Conservation (phyloP, 2,888 invertebrate genomes). For the Trimorus sp. region DNA sequence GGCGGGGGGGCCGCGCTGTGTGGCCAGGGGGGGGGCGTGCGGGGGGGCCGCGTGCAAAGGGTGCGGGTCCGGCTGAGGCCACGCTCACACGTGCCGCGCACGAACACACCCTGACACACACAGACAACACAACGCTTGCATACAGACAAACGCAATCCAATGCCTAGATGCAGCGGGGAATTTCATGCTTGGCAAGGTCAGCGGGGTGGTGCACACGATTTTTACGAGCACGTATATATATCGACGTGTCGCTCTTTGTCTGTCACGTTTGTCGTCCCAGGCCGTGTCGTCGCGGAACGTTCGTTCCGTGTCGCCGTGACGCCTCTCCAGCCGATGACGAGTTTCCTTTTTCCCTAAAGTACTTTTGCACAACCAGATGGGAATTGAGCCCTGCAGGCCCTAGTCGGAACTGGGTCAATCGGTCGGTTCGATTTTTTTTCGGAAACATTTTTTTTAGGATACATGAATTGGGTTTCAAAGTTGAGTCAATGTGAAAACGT, state of each 20-base stretch:
- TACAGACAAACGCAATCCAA: slow-evolving; percentile 25
- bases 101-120: not conserved
- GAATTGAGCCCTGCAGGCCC: no score
- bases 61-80: slow-evolving; percentile 18
- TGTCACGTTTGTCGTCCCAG: no score
- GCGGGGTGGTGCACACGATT: slow-evolving; percentile 45
- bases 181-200: slow-evolving; percentile 55
- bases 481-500: no score
- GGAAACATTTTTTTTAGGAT: no score
- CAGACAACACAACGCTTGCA: no score
- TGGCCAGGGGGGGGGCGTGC: slow-evolving; percentile 8
- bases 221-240: slow-evolving; percentile 17
- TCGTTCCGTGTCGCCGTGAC: slow-evolving; percentile 62
- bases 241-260: slow-evolving; percentile 15
- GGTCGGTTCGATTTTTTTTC: no score
- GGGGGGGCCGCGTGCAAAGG: slow-evolving; percentile 9
- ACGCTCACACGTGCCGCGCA: slow-evolving; percentile 20
- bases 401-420: no score
- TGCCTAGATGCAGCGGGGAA: slow-evolving; percentile 18
- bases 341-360: slow-evolving; percentile 22
- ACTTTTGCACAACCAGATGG: no score
- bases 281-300: no score
- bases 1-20: slow-evolving; percentile 25
- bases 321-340: slow-evolving; percentile 75
- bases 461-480: no score